Percentiles rank a stretch among this genome's conserved stretches.
Evolutionary conservation across 2,113 vertebrate genomes (phyloP).

Genomic region (Poeciliopsis occidentalis): DNA sequence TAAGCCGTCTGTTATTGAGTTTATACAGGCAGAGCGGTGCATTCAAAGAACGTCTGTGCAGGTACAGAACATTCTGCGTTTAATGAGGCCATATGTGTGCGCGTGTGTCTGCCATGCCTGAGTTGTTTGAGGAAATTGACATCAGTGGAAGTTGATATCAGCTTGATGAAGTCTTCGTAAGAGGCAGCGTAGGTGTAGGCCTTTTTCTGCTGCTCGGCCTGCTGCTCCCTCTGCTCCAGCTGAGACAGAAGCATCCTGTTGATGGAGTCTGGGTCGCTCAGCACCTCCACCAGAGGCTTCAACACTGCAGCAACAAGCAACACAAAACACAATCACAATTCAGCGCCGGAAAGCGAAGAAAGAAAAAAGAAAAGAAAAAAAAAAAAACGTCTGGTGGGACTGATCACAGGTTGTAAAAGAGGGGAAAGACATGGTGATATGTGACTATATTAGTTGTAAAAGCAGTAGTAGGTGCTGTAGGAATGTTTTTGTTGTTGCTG

Average conservation of each 20-base stretch:
- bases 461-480: no score
- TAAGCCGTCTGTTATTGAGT: constrained; percentile 3
- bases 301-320: constrained; percentile 79
- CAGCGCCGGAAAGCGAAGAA: neutral
- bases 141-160: constrained; percentile 93
- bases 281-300: constrained; percentile 92
- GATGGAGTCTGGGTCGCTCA: constrained; percentile 96
- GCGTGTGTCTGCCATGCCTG: constrained; percentile 76
- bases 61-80: neutral
- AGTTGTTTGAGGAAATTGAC: constrained; percentile 97
- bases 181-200: constrained; percentile 97
- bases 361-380: no score
- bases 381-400: neutral
- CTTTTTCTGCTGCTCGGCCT: constrained; percentile 94
- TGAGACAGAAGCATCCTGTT: constrained; percentile 94
- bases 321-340: neutral
- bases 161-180: constrained; percentile 98
- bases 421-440: no score
- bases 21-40: neutral
- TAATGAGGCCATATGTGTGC: constrained; percentile 2
- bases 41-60: neutral
- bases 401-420: neutral
- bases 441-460: no score
- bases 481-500: no score
- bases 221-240: constrained; percentile 93